Conservation (phyloP, 2,888 invertebrate genomes). For the Perizoma flavofasciatum region DNA sequence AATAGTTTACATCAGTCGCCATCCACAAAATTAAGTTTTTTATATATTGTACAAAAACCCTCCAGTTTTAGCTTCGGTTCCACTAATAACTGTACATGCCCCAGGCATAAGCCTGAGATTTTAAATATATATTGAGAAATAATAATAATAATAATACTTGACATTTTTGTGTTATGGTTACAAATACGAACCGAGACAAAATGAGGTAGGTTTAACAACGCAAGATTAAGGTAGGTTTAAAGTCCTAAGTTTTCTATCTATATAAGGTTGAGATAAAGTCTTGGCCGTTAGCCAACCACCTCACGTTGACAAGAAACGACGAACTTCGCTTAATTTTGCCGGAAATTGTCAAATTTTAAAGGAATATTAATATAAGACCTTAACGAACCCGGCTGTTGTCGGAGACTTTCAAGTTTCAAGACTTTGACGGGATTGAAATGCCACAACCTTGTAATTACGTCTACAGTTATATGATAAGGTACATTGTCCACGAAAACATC, state of each 20-base stretch:
- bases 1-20: no score
- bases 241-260: slow-evolving; percentile 21
- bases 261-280: slow-evolving; percentile 47
- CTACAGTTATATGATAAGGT: slow-evolving; percentile 21
- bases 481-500: slow-evolving; percentile 1
- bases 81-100: no score
- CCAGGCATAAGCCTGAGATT: no score
- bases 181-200: no score
- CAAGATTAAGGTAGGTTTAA: slow-evolving; percentile 7
- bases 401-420: slow-evolving; percentile 52
- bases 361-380: slow-evolving; percentile 68
- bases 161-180: no score
- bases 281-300: slow-evolving; percentile 65
- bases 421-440: slow-evolving; percentile 60
- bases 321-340: slow-evolving; percentile 66
- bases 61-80: no score
- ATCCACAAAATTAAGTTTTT: no score
- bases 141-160: no score
- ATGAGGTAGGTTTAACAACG: not conserved
- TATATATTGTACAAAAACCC: no score
- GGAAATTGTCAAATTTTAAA: slow-evolving; percentile 69
- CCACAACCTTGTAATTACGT: slow-evolving; percentile 56
- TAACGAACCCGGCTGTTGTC: slow-evolving; percentile 63
- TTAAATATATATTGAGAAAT: no score
- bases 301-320: slow-evolving; percentile 60